A percentile compares a stretch with the other conserved stretches of the same genome.
phyloP scores from a whole-genome alignment of 2,888 invertebrate genomes.

The Microctonus brassicae region DNA sequence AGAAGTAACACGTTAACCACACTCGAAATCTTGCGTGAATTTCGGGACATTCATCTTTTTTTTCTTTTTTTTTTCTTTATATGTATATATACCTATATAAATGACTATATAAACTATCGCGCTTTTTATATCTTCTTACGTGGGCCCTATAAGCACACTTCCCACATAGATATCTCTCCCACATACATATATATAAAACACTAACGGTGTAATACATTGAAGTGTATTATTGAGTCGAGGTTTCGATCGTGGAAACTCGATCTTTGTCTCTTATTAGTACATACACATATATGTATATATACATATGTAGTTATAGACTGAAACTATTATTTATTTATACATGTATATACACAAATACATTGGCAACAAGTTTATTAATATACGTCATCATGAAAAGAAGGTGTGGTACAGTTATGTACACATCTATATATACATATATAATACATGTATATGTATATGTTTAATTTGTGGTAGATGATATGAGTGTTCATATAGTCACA shows the following conservation, averaged over 20 bases:
- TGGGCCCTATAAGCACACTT: constrained; percentile 19
- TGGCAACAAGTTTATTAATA: not conserved
- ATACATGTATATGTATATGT: not conserved
- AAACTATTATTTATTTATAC: not conserved
- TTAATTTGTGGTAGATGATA: not conserved
- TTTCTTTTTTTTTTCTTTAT: too few species aligned
- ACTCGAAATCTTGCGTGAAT: too few species aligned
- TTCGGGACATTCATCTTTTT: too few species aligned
- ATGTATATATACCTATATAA: too few species aligned
- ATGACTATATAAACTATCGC: constrained; percentile 1
- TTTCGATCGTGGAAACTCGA: constrained; percentile 33
- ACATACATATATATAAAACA: constrained; percentile 10
- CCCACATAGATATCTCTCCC: constrained; percentile 31
- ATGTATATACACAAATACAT: not conserved
- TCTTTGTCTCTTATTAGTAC: constrained; percentile 25
- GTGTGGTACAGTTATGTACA: too few species aligned
- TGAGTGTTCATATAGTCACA: not conserved
- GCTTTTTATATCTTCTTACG: constrained; percentile 29
- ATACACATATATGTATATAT: not conserved
- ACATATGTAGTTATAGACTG: not conserved
- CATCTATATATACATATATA: too few species aligned
- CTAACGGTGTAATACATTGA: not conserved
- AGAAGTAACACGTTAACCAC: too few species aligned
- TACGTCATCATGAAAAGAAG: constrained; percentile 3
- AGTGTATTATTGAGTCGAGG: constrained; percentile 25